A percentile compares a stretch with the other conserved stretches of the same genome.
These are phyloP conservation scores for Chloroclysta siterata DNA, from an alignment of 2,888 invertebrate genomes.

Conservation along the genomic window DNA sequence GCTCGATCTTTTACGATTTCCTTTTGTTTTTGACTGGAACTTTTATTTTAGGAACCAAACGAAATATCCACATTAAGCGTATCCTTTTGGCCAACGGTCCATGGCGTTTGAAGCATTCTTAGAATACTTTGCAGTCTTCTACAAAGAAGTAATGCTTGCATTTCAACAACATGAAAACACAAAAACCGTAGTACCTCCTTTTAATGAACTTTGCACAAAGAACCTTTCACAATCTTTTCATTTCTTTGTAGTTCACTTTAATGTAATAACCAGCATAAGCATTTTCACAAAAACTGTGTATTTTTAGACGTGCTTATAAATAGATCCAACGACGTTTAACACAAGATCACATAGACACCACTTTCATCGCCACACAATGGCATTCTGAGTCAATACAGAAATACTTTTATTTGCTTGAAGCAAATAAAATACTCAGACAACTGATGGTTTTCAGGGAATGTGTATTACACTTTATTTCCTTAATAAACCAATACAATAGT, in stretches of 20 bases:
- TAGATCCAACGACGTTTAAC: neutral
- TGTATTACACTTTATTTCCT: constrained; percentile 23
- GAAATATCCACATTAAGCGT: constrained; percentile 6
- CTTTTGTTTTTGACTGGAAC: constrained; percentile 5
- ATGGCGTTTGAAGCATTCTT: constrained; percentile 10
- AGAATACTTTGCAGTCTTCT: constrained; percentile 4
- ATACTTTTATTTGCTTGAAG: constrained; percentile 62
- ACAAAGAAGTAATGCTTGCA: constrained; percentile 18
- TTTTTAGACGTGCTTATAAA: constrained; percentile 9
- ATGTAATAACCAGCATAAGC: constrained; percentile 15
- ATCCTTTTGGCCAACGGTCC: neutral
- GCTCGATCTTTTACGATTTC: constrained; percentile 33
- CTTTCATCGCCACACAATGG: constrained; percentile 61
- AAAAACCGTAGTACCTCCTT: constrained; percentile 14
- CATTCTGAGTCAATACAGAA: constrained; percentile 62
- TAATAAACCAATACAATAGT: neutral
- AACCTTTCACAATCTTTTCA: constrained; percentile 8
- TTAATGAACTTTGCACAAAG: constrained; percentile 12
- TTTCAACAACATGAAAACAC: constrained; percentile 9
- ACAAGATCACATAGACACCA: constrained; percentile 39
- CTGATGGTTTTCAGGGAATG: constrained; percentile 11
- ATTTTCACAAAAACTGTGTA: constrained; percentile 11
- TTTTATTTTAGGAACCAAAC: constrained; percentile 5
- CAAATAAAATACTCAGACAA: constrained; percentile 58
- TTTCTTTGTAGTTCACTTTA: constrained; percentile 16